A percentile compares a stretch with the other conserved stretches of the same genome.
Evolutionary conservation across 2,888 invertebrate species (phyloP).

Genomic region (Tetramorium bicarinatum): DNA sequence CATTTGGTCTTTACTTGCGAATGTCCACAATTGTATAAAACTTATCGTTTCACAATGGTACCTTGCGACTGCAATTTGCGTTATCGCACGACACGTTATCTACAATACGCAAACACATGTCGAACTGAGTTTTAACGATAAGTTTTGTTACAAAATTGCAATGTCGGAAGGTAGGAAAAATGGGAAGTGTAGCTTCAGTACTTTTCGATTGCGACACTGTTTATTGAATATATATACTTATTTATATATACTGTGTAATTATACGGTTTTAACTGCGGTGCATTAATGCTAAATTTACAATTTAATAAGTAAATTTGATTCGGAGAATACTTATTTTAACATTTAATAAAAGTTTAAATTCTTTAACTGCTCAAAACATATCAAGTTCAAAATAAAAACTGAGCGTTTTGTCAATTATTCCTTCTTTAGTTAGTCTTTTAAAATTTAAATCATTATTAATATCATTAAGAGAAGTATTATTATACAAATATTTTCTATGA

Average conservation of each 20-base stretch:
- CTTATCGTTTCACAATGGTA: constrained; percentile 23
- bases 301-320: neutral
- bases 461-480: neutral
- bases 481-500: no score
- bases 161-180: constrained; percentile 59
- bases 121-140: neutral
- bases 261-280: no score
- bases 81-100: constrained; percentile 37
- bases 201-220: neutral
- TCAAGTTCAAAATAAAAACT: neutral
- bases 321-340: neutral
- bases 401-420: neutral
- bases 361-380: neutral
- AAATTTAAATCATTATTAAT: neutral
- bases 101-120: neutral
- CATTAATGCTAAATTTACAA: neutral
- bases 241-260: no score
- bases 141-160: constrained; percentile 36
- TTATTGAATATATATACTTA: neutral
- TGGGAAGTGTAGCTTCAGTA: neutral
- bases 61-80: constrained; percentile 23
- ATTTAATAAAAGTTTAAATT: neutral
- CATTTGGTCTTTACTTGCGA: neutral
- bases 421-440: neutral
- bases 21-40: neutral